Evolutionary conservation across 1,140 invertebrate genomes (phyloP).

Genomic region (Tetragnatha versicolor): DNA sequence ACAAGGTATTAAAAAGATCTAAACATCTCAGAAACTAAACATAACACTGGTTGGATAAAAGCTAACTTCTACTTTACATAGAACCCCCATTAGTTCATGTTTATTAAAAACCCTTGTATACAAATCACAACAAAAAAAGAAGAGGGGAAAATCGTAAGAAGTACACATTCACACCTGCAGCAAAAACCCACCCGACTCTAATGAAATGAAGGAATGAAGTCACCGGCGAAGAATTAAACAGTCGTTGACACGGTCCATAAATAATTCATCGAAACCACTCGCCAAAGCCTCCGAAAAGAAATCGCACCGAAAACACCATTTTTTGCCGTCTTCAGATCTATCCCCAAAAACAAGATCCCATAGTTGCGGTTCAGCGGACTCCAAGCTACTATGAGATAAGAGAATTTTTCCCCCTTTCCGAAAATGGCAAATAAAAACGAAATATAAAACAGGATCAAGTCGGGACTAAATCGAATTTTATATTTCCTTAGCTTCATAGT

Average conservation of each 20-base stretch:
- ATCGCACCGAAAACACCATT: constrained; percentile 17
- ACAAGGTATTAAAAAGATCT: no score
- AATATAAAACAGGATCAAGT: constrained; percentile 44
- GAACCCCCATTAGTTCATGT: no score
- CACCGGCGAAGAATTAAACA: background rate
- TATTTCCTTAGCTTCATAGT: constrained; percentile 30
- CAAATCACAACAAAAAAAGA: no score
- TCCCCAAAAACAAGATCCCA: constrained; percentile 39
- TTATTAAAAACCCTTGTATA: no score
- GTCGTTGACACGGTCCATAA: constrained; percentile 14
- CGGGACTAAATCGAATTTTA: constrained; percentile 44
- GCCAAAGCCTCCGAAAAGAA: background rate
- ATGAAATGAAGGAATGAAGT: constrained; percentile 13
- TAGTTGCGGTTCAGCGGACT: constrained; percentile 44
- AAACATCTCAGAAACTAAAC: no score
- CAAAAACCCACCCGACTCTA: no score
- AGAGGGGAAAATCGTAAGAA: no score
- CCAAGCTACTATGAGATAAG: constrained; percentile 21
- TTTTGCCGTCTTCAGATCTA: background rate
- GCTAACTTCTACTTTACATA: no score
- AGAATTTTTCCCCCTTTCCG: no score
- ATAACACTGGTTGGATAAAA: no score
- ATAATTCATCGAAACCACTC: constrained; percentile 40
- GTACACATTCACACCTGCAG: no score
- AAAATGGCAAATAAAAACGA: constrained; percentile 4